A percentile compares a stretch with the other conserved stretches of the same genome.
Conservation (phyloP, 2,888 invertebrate genomes). For the Callyntrura guangdongensis region DNA sequence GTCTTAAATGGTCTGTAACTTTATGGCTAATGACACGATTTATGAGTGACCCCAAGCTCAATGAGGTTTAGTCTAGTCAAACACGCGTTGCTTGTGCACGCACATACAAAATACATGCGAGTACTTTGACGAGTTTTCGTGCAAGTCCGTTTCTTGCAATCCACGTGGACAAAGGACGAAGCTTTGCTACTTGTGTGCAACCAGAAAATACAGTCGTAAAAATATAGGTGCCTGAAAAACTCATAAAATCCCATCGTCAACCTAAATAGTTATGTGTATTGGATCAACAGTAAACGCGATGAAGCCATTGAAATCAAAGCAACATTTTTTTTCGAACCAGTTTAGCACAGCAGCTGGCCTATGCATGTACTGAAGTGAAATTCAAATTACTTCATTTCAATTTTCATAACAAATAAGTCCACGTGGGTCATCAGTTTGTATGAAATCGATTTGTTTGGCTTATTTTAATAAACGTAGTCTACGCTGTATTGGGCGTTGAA, state of each 20-base stretch:
- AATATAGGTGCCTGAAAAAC: background rate
- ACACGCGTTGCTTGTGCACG: no score
- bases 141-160: conserved; percentile 8
- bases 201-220: conserved; percentile 17
- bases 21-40: conserved; percentile 26
- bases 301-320: background rate
- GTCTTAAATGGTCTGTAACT: background rate
- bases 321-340: background rate
- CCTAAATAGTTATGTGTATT: background rate
- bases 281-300: background rate
- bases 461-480: background rate
- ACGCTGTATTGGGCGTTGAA: background rate
- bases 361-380: conserved; percentile 12
- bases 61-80: conserved; percentile 9
- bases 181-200: background rate
- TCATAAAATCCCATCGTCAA: background rate
- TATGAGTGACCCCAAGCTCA: conserved; percentile 41
- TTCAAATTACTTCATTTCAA: conserved; percentile 15
- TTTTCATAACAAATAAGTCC: background rate
- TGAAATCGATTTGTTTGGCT: conserved; percentile 22
- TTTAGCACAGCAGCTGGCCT: background rate
- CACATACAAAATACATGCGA: conserved; percentile 11
- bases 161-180: background rate
- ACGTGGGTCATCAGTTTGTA: background rate
- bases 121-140: conserved; percentile 23